Evolutionary conservation across 2,888 invertebrate genomes (phyloP).

Genomic region (Pristionchus arcanus): DNA sequence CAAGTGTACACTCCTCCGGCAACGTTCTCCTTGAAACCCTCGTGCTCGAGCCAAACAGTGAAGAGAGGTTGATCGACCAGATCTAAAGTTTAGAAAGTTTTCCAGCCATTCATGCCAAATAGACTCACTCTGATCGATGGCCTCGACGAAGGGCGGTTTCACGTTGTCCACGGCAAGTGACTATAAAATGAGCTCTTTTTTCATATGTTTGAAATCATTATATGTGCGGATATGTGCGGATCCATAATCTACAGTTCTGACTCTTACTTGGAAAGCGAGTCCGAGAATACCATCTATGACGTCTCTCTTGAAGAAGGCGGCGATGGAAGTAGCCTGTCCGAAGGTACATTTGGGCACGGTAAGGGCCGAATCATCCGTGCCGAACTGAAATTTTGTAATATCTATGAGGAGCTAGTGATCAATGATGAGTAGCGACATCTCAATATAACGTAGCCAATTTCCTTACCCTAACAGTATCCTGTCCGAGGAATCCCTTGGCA

Average conservation of each 20-base stretch:
- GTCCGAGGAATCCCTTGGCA: constrained; percentile 93
- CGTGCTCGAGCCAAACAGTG: constrained; percentile 71
- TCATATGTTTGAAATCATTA: no score
- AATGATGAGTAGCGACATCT: no score
- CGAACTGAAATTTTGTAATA: constrained; percentile 59
- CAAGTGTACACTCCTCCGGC: constrained; percentile 71
- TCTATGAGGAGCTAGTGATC: no score
- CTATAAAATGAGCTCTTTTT: no score
- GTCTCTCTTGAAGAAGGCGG: constrained; percentile 66
- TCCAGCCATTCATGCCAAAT: not conserved
- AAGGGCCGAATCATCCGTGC: constrained; percentile 60
- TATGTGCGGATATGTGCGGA: no score
- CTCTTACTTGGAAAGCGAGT: constrained; percentile 62
- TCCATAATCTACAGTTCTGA: not conserved
- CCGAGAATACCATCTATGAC: constrained; percentile 72
- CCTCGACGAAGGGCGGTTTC: constrained; percentile 21
- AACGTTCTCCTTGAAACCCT: constrained; percentile 63
- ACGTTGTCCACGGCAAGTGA: not conserved
- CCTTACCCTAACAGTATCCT: constrained; percentile 89
- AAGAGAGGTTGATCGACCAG: constrained; percentile 71
- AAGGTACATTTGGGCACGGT: constrained; percentile 68
- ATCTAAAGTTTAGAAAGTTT: not conserved
- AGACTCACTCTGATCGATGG: constrained; percentile 61
- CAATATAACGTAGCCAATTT: not conserved
- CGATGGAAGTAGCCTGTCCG: constrained; percentile 61